phyloP scores from a whole-genome alignment of 2,888 invertebrate genomes.

The Andricus quercusramuli region DNA sequence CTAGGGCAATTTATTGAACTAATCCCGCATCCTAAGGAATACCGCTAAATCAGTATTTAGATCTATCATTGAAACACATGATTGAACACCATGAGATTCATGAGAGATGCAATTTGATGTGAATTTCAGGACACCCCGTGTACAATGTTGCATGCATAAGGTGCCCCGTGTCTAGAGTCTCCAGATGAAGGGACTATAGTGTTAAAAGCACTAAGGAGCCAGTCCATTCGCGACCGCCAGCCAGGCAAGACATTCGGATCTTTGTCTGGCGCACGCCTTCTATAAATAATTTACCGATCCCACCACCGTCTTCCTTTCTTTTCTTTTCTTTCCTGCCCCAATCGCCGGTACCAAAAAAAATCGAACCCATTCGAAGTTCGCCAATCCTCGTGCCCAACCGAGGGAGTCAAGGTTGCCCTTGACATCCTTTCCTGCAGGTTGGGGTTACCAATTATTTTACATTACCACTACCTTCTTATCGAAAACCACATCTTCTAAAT shows the following conservation, averaged over 20 bases:
- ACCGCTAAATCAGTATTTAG: background rate
- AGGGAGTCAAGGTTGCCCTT: slow-evolving; percentile 56
- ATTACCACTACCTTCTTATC: background rate
- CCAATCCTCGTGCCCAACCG: slow-evolving; percentile 47
- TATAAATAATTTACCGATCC: slow-evolving; percentile 61
- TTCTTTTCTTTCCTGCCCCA: slow-evolving; percentile 31
- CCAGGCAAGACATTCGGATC: slow-evolving; percentile 69
- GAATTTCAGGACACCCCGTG: slow-evolving; percentile 50
- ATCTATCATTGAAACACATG: background rate
- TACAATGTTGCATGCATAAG: slow-evolving; percentile 60
- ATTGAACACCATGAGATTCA: background rate
- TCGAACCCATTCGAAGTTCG: slow-evolving; percentile 18
- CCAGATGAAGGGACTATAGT: slow-evolving; percentile 65
- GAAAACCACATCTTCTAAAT: background rate
- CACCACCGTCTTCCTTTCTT: slow-evolving; percentile 11
- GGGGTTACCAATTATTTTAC: slow-evolving; percentile 13
- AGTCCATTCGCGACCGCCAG: slow-evolving; percentile 74
- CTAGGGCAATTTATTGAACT: slow-evolving; percentile 1
- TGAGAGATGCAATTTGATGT: slow-evolving; percentile 28
- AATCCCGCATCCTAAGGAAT: background rate
- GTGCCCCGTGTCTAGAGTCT: slow-evolving; percentile 63
- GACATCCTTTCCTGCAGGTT: slow-evolving; percentile 22
- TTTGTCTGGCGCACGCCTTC: slow-evolving; percentile 60
- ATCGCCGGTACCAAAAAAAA: slow-evolving; percentile 45
- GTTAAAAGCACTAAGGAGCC: slow-evolving; percentile 66